Conservation (phyloP, 2,113 vertebrate species). For the Campylorhamphus procurvoides region DNA sequence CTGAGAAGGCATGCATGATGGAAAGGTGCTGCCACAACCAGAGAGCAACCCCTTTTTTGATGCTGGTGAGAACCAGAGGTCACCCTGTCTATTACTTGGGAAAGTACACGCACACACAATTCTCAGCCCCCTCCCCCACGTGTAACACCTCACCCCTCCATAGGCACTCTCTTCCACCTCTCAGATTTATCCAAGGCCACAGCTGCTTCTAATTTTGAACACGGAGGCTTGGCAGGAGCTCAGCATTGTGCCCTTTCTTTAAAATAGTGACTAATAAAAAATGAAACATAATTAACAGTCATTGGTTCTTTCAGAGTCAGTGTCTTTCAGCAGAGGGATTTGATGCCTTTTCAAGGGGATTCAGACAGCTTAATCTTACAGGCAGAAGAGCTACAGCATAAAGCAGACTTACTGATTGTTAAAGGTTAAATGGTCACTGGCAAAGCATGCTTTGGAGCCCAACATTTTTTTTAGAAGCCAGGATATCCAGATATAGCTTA, state of each 20-base stretch:
- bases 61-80: neutral
- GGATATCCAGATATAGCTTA: neutral
- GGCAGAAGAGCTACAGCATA: neutral
- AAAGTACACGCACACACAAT: neutral
- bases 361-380: neutral
- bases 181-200: neutral
- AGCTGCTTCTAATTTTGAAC: conserved; percentile 22
- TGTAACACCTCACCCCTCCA: neutral
- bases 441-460: neutral
- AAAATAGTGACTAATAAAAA: conserved; percentile 40
- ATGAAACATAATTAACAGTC: conserved; percentile 9
- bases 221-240: neutral
- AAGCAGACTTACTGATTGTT: neutral
- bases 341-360: neutral
- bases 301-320: neutral
- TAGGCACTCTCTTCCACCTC: neutral
- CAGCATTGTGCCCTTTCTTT: conserved; percentile 13
- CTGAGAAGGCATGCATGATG: neutral
- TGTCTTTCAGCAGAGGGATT: neutral
- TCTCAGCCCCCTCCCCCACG: neutral
- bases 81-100: neutral
- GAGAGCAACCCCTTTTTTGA: neutral
- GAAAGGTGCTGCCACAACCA: conserved; percentile 16
- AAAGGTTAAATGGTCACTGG: neutral
- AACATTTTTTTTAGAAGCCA: neutral